phyloP scores from a whole-genome alignment of 2,113 vertebrate genomes.

The Myodes glareolus region DNA sequence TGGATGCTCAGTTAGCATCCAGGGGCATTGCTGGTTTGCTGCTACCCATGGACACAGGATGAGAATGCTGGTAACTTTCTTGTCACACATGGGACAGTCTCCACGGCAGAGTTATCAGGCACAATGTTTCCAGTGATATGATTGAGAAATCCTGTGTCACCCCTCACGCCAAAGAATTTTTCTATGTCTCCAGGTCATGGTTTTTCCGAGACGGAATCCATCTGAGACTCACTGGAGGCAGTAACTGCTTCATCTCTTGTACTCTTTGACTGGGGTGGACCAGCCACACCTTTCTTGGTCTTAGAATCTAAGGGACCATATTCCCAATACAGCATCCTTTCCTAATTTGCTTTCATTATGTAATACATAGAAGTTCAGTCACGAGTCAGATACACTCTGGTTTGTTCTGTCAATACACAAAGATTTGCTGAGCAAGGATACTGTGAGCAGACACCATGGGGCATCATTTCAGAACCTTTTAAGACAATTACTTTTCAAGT shows the following conservation, averaged over 20 bases:
- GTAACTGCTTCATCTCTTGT: neutral
- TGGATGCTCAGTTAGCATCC: neutral
- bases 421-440: neutral
- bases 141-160: neutral
- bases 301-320: neutral
- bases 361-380: neutral
- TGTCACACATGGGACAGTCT: neutral
- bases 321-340: neutral
- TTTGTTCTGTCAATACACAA: neutral
- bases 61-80: neutral
- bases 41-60: accelerated
- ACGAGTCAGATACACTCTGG: neutral
- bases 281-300: neutral
- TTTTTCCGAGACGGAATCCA: neutral
- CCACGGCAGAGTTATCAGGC: neutral
- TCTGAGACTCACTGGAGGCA: no score
- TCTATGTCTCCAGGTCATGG: accelerated
- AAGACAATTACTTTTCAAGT: conserved; percentile 48
- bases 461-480: conserved; percentile 57
- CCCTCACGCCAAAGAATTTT: accelerated
- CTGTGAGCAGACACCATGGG: neutral
- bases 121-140: accelerated
- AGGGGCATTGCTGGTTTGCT: neutral
- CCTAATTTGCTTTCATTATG: neutral
- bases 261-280: neutral